These are phyloP conservation scores for Lymantria dispar DNA, from an alignment of 2,888 invertebrate species.

Conservation along the genomic window DNA sequence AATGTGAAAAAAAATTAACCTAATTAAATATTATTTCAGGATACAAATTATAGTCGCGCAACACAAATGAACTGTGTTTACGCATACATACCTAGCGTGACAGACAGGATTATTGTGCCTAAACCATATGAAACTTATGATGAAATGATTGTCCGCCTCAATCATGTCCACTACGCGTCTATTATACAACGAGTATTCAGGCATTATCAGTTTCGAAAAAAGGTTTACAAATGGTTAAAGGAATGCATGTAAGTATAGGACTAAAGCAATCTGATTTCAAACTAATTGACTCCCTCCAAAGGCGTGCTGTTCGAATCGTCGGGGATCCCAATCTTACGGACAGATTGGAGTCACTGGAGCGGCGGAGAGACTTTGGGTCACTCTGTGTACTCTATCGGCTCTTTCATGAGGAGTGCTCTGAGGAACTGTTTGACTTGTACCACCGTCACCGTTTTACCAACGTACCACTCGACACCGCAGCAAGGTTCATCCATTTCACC, in stretches of 20 bases:
- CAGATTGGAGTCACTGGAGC: too few species aligned
- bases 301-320: too few species aligned
- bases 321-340: too few species aligned
- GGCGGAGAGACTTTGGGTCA: too few species aligned
- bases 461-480: too few species aligned
- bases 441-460: too few species aligned
- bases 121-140: conserved; percentile 86
- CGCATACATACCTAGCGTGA: conserved; percentile 83
- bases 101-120: conserved; percentile 83
- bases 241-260: conserved; percentile 62
- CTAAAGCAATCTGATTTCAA: too few species aligned
- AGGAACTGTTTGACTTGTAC: too few species aligned
- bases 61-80: conserved; percentile 84
- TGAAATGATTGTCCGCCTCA: conserved; percentile 80
- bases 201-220: conserved; percentile 78
- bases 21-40: conserved; percentile 45
- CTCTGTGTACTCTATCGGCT: too few species aligned
- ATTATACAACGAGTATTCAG: conserved; percentile 86
- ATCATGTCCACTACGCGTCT: conserved; percentile 80
- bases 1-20: neutral
- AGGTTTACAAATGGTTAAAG: conserved; percentile 60
- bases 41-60: conserved; percentile 79
- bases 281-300: too few species aligned
- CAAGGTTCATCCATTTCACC: too few species aligned
- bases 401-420: too few species aligned